Evolutionary conservation across 2,113 vertebrate species (phyloP).

Genomic region (Brienomyrus brachyistius): DNA sequence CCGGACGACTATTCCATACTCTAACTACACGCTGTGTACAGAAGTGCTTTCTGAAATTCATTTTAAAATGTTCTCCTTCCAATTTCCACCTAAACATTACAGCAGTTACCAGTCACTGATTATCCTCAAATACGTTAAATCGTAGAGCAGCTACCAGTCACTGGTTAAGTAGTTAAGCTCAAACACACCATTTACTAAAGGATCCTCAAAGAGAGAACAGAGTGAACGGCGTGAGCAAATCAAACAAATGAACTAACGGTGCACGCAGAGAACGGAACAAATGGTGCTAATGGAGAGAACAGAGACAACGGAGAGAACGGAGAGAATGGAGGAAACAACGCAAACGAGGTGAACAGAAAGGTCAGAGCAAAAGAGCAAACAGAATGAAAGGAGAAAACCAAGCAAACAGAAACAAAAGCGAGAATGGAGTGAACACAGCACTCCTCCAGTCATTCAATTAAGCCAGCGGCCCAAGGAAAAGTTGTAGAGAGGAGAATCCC

Average conservation of each 20-base stretch:
- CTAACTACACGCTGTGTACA: too few species aligned
- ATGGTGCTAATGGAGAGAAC: neutral
- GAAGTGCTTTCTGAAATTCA: too few species aligned
- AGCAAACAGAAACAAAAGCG: neutral
- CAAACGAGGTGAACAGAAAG: neutral
- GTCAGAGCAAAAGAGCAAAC: neutral
- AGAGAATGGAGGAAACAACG: neutral
- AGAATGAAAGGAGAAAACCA: neutral
- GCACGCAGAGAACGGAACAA: too few species aligned
- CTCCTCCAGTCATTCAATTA: neutral
- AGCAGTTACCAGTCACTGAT: neutral
- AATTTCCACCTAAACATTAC: neutral
- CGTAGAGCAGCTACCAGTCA: neutral
- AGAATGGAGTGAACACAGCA: neutral
- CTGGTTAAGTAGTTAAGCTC: neutral
- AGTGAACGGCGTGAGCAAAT: neutral
- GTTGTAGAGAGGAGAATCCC: neutral
- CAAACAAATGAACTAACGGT: neutral
- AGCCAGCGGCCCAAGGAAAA: neutral
- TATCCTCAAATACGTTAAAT: neutral
- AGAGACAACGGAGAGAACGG: neutral
- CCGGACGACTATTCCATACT: too few species aligned
- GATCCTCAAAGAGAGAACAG: neutral
- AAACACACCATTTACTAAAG: neutral
- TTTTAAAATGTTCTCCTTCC: too few species aligned